Conservation (phyloP, 1,140 invertebrate species). For the Cephus cinctus region DNA sequence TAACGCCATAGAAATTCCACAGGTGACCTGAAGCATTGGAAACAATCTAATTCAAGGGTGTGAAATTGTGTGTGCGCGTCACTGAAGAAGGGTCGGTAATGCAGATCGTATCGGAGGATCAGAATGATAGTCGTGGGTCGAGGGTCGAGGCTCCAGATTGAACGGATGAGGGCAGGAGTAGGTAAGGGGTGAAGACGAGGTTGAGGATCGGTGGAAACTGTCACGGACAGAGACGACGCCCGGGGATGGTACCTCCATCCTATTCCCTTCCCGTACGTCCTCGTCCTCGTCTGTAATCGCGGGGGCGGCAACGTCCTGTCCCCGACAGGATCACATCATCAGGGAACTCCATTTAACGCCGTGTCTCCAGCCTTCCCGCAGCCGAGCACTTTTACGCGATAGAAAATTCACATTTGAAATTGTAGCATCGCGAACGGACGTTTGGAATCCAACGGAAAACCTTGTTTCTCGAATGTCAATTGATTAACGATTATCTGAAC, state of each 20-base stretch:
- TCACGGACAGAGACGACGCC: slow-evolving; percentile 53
- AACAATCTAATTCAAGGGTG: no score
- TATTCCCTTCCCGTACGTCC: slow-evolving; percentile 32
- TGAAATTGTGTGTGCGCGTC: no score
- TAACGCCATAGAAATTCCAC: no score
- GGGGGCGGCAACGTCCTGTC: slow-evolving; percentile 57
- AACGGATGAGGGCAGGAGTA: slow-evolving; percentile 15
- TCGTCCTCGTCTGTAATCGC: slow-evolving; percentile 55
- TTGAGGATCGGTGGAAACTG: slow-evolving; percentile 28
- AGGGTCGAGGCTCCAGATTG: slow-evolving; percentile 10
- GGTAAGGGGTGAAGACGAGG: slow-evolving; percentile 28
- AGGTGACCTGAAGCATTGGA: no score
- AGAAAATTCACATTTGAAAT: no score
- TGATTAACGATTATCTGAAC: no score
- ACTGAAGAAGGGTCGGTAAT: no score
- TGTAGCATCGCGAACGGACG: no score
- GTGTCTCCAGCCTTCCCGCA: slow-evolving; percentile 23
- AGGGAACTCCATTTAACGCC: slow-evolving; percentile 32
- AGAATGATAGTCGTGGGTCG: background rate
- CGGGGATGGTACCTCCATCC: slow-evolving; percentile 45
- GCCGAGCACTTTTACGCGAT: no score
- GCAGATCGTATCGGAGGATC: no score
- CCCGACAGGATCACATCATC: slow-evolving; percentile 55
- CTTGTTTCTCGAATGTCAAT: no score
- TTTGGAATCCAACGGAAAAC: no score